Evolutionary conservation across 2,888 invertebrate genomes (phyloP), one percentile per base, ranked within the genome.

Genomic region (Lamellibrachia columna): DNA sequence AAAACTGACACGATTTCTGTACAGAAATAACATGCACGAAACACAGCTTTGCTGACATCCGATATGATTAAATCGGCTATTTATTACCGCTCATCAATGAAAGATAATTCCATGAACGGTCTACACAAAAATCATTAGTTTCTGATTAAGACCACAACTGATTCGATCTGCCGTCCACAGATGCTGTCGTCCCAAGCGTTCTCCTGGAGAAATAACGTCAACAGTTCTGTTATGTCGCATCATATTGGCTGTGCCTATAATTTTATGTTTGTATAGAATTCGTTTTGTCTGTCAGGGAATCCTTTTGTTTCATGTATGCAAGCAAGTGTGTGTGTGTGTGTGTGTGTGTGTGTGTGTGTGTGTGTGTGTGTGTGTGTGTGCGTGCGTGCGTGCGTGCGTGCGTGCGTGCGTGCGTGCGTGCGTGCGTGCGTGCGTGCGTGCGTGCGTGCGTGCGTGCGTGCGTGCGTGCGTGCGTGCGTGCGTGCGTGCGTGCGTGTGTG

Each of bases 131-230:
- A 75, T 75, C 75, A 75, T 75, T 75, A 75, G 75, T 75, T 75
- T 75, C 75, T 75, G 75, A 75, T 75, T 75, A 75, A 75, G 75
- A 75, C 75, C 75, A 75, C 22, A 75, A 75, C 75, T 75, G 75
- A 75, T 75, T 22, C 75, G 75, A n/a, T 75, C 75, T 22, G 75
- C n/a, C 6, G 75, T 6, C 22, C 75, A 75, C 75, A 75, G 75
- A 75, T 75, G 75, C 75, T 75, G n/a, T 75, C 75, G 75, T 75
- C 22, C 75, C 2, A 75, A 75, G 6, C 75, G n/a, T 75, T 75
- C 75, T 75, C 75, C 22, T 3, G 55, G 7, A 55, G 9, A 22
- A 75, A 75, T 75, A 75, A 3, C 75, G 3, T 75, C 75, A 22
- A 75, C 75, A 1, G 75, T 11, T 11, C 11, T 11, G 22, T 75